Evolutionary conservation across 2,797 vertebrate species (phyloP).

Genomic region (Sebastes taczanowskii): DNA sequence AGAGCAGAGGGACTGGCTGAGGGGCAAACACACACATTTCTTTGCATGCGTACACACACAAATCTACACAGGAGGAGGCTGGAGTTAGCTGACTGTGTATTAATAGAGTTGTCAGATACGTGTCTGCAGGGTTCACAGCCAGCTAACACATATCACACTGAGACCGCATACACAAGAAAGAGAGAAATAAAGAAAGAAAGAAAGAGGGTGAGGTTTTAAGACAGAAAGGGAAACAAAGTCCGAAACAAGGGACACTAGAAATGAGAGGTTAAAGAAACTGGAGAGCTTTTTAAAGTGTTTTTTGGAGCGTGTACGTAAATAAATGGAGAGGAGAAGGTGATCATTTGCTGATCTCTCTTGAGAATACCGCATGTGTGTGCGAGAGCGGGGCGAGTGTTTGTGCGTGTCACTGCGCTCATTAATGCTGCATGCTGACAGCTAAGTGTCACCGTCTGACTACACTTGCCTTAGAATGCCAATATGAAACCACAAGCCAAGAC

Average conservation of each 20-base stretch:
- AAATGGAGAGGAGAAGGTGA: slow-evolving; percentile 55
- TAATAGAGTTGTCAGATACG: slow-evolving; percentile 73
- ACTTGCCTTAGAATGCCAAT: slow-evolving; percentile 70
- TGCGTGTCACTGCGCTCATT: slow-evolving; percentile 73
- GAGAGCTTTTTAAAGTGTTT: slow-evolving; percentile 1
- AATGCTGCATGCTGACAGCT: slow-evolving; percentile 77
- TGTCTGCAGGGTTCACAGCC: slow-evolving; percentile 61
- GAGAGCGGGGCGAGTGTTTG: slow-evolving; percentile 55
- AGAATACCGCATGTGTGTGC: slow-evolving; percentile 31
- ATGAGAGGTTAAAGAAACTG: slow-evolving; percentile 12
- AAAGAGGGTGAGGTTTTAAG: background rate
- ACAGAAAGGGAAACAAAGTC: background rate
- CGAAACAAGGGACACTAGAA: background rate
- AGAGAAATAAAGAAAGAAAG: background rate
- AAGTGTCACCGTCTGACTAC: slow-evolving; percentile 73
- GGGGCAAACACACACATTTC: slow-evolving; percentile 1
- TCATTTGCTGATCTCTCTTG: slow-evolving; percentile 53
- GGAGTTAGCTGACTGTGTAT: slow-evolving; percentile 60
- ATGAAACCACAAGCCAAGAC: slow-evolving; percentile 65
- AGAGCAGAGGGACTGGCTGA: slow-evolving; percentile 53
- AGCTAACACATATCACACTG: slow-evolving; percentile 59
- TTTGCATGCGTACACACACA: background rate
- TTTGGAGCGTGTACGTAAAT: slow-evolving; percentile 39
- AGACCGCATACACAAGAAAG: slow-evolving; percentile 16
- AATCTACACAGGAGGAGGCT: slow-evolving; percentile 13